Conservation (phyloP, 2,113 vertebrate species). For the Perca flavescens region DNA sequence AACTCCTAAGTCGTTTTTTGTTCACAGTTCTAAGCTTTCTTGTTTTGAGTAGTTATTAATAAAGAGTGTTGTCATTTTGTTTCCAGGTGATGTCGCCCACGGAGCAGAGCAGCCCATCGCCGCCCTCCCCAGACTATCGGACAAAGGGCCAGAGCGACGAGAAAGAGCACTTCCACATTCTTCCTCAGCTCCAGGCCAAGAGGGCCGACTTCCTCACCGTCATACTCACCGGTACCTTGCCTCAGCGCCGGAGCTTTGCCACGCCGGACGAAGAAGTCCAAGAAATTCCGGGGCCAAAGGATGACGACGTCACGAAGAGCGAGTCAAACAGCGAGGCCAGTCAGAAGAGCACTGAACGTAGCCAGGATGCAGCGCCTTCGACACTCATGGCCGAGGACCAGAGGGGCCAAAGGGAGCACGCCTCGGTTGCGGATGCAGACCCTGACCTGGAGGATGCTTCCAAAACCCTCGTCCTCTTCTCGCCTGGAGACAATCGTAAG, state of each 20-base stretch:
- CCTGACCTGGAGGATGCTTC: slow-evolving; percentile 94
- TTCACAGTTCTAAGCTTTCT: background rate
- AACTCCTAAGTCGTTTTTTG: background rate
- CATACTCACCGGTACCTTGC: slow-evolving; percentile 86
- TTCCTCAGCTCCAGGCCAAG: slow-evolving; percentile 89
- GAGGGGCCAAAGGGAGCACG: slow-evolving; percentile 86
- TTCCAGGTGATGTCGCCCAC: slow-evolving; percentile 85
- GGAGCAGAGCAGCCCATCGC: slow-evolving; percentile 85
- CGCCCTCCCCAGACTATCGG: slow-evolving; percentile 91
- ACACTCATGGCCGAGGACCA: slow-evolving; percentile 94
- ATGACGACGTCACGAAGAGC: slow-evolving; percentile 87
- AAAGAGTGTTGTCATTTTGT: slow-evolving; percentile 32
- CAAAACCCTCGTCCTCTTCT: slow-evolving; percentile 96
- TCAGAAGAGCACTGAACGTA: slow-evolving; percentile 92
- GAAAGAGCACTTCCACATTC: slow-evolving; percentile 87
- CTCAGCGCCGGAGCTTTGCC: slow-evolving; percentile 74
- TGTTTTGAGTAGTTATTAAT: background rate
- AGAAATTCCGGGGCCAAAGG: slow-evolving; percentile 72
- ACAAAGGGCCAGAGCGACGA: slow-evolving; percentile 87
- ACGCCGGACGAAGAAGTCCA: slow-evolving; percentile 43
- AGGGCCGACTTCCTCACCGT: slow-evolving; percentile 92
- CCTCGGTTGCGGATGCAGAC: slow-evolving; percentile 90
- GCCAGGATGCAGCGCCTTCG: slow-evolving; percentile 93
- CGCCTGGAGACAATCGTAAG: slow-evolving; percentile 94
- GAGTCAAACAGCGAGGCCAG: slow-evolving; percentile 91